A percentile compares a stretch with the other conserved stretches of the same genome.
Evolutionary conservation across 2,888 invertebrate species (phyloP).

Genomic region (Rapana venosa): DNA sequence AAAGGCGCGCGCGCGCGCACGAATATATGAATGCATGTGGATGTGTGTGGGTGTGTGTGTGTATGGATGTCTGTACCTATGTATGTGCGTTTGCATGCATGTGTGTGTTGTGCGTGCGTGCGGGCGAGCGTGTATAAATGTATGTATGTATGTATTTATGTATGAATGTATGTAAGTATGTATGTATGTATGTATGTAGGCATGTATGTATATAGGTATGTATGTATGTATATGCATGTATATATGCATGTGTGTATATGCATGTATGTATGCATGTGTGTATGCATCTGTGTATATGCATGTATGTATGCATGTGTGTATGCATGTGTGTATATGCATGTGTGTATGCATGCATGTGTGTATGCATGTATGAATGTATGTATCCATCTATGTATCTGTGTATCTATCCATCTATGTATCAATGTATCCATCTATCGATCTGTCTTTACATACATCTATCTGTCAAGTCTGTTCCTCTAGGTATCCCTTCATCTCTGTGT

Average conservation of each 20-base stretch:
- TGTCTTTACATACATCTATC: neutral
- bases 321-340: neutral
- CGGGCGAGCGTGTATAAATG: no score
- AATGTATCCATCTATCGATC: neutral
- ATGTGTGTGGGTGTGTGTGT: neutral
- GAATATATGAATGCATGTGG: neutral
- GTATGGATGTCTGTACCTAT: neutral
- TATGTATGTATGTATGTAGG: neutral
- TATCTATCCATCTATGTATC: neutral
- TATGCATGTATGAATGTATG: neutral
- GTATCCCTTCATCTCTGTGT: no score
- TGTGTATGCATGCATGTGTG: neutral
- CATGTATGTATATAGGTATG: neutral
- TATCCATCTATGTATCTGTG: neutral
- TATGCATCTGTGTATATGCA: neutral
- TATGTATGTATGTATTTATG: neutral
- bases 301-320: neutral
- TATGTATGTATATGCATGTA: neutral
- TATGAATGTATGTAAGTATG: neutral
- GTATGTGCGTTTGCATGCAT: neutral
- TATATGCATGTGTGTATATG: neutral
- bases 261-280: neutral
- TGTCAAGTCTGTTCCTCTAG: no score
- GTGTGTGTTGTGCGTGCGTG: neutral
- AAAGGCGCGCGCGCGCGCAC: neutral